Evolutionary conservation across 2,888 invertebrate species (phyloP).

Genomic region (Dicycla oo): DNA sequence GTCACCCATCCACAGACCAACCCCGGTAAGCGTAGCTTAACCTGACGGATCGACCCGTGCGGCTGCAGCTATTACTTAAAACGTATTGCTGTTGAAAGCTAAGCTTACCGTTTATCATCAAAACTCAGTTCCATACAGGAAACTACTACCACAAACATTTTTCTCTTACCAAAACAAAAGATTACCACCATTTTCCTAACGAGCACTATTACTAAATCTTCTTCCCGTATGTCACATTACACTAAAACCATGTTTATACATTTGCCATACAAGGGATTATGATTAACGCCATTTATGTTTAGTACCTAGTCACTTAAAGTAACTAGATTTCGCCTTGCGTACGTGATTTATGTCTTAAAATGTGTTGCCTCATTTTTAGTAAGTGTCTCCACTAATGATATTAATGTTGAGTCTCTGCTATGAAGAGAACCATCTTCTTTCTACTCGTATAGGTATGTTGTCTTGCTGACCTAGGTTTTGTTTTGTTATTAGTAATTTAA

Average conservation of each 20-base stretch:
- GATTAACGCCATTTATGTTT: slow-evolving; percentile 31
- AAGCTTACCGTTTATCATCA: neutral
- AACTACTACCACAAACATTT: neutral
- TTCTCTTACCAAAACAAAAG: slow-evolving; percentile 28
- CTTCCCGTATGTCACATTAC: slow-evolving; percentile 22
- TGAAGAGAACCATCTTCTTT: neutral
- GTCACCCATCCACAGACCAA: too few species aligned
- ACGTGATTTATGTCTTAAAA: slow-evolving; percentile 33
- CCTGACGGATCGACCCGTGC: too few species aligned
- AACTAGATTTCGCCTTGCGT: slow-evolving; percentile 29
- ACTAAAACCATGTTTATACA: slow-evolving; percentile 28
- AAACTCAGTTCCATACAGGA: neutral
- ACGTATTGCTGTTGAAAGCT: neutral
- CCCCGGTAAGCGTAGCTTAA: too few species aligned
- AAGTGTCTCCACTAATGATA: neutral
- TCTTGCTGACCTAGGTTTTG: too few species aligned
- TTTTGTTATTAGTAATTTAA: too few species aligned
- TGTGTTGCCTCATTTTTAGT: slow-evolving; percentile 11
- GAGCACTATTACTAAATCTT: slow-evolving; percentile 39
- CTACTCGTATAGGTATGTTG: too few species aligned
- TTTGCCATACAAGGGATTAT: slow-evolving; percentile 40
- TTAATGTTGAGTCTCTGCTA: neutral
- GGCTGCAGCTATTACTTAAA: too few species aligned
- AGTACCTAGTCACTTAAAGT: slow-evolving; percentile 30
- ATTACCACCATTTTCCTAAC: slow-evolving; percentile 28